phyloP scores from a whole-genome alignment of 2,113 vertebrate species.

The Lamprologus ornatipinnis region DNA sequence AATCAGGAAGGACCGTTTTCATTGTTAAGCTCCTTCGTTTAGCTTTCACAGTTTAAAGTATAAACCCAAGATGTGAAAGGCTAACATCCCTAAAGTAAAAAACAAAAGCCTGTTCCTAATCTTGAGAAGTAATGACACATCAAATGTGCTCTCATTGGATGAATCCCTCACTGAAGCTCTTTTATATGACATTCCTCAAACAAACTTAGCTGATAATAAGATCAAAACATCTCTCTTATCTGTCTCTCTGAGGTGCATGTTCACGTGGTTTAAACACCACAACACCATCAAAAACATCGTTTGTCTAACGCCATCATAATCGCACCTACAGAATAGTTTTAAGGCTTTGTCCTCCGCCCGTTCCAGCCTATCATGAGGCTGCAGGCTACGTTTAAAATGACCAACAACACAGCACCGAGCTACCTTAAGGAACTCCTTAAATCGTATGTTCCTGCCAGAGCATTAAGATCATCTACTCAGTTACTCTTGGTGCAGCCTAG shows the following conservation, averaged over 20 bases:
- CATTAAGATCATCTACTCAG: no score
- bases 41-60: background rate
- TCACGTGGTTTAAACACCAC: background rate
- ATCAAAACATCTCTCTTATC: fast-evolving
- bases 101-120: background rate
- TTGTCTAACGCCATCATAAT: background rate
- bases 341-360: background rate
- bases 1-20: background rate
- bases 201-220: background rate
- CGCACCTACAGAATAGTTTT: fast-evolving
- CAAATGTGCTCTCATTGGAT: background rate
- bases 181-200: background rate
- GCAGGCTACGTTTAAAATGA: no score
- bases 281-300: background rate
- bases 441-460: no score
- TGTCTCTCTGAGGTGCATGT: background rate
- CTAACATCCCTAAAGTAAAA: background rate
- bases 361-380: background rate
- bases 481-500: no score
- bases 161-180: background rate
- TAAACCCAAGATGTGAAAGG: background rate
- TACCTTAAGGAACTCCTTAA: no score
- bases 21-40: background rate
- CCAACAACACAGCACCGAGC: no score
- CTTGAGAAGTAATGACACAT: background rate